Conservation (phyloP, 2,797 vertebrate species). For the Coranthus polyacanthus region DNA sequence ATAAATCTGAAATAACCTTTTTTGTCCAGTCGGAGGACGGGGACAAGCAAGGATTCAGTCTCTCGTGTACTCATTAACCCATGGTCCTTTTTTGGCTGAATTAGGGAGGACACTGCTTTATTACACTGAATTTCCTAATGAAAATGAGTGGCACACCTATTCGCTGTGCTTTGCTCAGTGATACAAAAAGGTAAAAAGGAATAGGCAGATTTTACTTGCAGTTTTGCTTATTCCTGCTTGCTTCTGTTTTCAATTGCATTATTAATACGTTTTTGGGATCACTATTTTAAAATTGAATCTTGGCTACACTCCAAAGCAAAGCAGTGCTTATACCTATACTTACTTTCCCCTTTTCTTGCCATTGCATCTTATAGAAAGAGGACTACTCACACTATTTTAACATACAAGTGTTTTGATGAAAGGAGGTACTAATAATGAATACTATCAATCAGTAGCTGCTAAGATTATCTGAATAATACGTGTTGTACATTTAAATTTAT, state of each 20-base stretch:
- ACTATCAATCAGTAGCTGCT: not conserved
- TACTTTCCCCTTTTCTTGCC: not conserved
- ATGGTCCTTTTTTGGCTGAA: slow-evolving; percentile 49
- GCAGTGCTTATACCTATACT: not conserved
- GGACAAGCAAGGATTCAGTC: slow-evolving; percentile 52
- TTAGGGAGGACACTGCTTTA: slow-evolving; percentile 41
- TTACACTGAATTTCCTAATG: slow-evolving; percentile 40
- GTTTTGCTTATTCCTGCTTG: not conserved
- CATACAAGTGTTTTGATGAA: not conserved
- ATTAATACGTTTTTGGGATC: not conserved
- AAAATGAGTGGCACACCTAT: slow-evolving; percentile 31
- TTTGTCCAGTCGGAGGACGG: slow-evolving; percentile 60
- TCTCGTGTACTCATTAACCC: slow-evolving; percentile 63
- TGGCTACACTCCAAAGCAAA: slow-evolving; percentile 20
- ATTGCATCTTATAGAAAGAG: slow-evolving; percentile 3
- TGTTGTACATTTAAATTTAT: no score
- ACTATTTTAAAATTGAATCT: not conserved
- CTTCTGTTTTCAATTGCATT: not conserved
- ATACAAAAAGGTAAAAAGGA: slow-evolving; percentile 5
- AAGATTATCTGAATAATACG: not conserved
- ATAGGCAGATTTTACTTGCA: not conserved
- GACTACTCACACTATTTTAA: not conserved
- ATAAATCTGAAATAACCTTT: slow-evolving; percentile 77
- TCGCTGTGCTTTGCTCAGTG: slow-evolving; percentile 25
- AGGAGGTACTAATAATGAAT: not conserved